These are phyloP conservation scores for Siniperca scherzeri DNA, from an alignment of 2,797 vertebrate species.

Conservation along the genomic window DNA sequence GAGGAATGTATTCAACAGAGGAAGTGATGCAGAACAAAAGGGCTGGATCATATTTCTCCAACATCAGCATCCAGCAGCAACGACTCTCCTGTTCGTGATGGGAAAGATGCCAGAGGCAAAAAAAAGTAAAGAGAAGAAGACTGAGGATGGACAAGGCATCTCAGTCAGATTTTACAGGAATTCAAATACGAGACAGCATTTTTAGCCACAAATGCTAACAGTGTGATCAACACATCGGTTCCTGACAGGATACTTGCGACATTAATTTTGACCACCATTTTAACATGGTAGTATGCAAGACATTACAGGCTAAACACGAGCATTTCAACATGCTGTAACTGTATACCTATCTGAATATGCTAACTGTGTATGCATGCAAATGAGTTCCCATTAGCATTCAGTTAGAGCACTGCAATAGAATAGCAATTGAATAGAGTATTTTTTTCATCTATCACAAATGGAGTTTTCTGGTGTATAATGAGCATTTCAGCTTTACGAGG, in stretches of 20 bases:
- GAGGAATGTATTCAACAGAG: background rate
- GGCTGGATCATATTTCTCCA: conserved; percentile 1
- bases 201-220: background rate
- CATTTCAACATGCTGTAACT: no score
- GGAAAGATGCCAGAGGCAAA: background rate
- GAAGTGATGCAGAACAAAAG: background rate
- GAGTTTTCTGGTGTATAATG: background rate
- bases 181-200: background rate
- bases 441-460: no score
- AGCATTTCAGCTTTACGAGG: background rate
- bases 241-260: background rate
- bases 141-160: background rate
- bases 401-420: background rate
- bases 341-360: no score
- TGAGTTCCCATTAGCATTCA: no score
- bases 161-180: no score
- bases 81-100: background rate
- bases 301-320: no score
- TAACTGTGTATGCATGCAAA: no score
- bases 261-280: no score
- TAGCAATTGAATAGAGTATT: no score
- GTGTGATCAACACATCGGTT: background rate
- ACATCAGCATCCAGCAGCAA: conserved; percentile 21
- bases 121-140: background rate
- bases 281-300: no score